Conservation (phyloP, 2,888 invertebrate species). For the Ennomos quercinarius region DNA sequence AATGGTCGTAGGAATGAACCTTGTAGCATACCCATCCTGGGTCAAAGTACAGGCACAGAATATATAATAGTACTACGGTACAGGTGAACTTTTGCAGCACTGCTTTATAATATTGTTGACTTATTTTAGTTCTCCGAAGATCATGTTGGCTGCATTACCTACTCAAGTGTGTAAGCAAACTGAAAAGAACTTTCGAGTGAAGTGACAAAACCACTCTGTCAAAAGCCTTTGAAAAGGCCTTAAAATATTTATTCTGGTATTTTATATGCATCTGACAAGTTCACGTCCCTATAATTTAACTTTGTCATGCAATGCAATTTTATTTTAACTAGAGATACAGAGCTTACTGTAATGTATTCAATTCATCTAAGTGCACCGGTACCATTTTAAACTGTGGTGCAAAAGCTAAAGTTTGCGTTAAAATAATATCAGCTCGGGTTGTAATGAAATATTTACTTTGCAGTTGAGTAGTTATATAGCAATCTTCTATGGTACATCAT, state of each 20-base stretch:
- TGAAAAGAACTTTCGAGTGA: slow-evolving; percentile 16
- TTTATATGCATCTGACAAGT: not conserved
- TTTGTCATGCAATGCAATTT: slow-evolving; percentile 2
- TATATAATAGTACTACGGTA: not conserved
- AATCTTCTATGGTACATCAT: no score
- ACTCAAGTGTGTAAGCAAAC: slow-evolving; percentile 6
- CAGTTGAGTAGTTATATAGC: no score
- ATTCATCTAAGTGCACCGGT: no score
- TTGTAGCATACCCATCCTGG: slow-evolving; percentile 11
- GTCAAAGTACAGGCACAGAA: not conserved
- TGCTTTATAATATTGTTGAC: not conserved
- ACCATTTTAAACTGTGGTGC: no score
- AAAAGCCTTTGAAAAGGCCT: slow-evolving; percentile 24
- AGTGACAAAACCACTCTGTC: slow-evolving; percentile 8
- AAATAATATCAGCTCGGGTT: no score
- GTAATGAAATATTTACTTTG: no score
- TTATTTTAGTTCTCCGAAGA: slow-evolving; percentile 14
- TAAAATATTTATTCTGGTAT: slow-evolving; percentile 12
- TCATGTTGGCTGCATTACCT: slow-evolving; percentile 11
- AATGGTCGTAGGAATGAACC: slow-evolving; percentile 17
- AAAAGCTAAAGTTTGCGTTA: no score
- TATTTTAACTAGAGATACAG: not conserved
- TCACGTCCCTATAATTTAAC: slow-evolving; percentile 5
- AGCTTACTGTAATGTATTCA: no score
- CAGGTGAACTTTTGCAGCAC: slow-evolving; percentile 6